Evolutionary conservation across 37 sponge, comb jelly and placozoan genomes (phyloP), one percentile per base, ranked within the genome.

Genomic region (Spongia lamella): DNA sequence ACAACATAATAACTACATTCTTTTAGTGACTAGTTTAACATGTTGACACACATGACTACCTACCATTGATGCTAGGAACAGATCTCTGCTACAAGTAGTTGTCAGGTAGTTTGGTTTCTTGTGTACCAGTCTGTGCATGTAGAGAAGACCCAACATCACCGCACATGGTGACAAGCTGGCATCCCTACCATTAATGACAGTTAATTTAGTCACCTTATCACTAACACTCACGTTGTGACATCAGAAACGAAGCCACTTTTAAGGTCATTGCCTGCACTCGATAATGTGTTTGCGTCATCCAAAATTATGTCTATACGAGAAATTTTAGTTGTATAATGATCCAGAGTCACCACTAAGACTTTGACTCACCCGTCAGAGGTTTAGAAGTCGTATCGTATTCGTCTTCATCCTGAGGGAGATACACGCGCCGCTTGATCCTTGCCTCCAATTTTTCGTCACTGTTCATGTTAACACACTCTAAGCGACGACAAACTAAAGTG

Each of bases 21-120:
- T n/a, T n/a, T n/a, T n/a, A n/a, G n/a, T n/a, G n/a, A n/a, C n/a
- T n/a, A n/a, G n/a, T n/a, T n/a, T n/a, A n/a, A n/a, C n/a, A n/a
- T n/a, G n/a, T n/a, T n/a, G n/a, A n/a, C 9, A 43, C 47, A 52
- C 56, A 36, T 27, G 7, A 36, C 29, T 39, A 63, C 14, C 33
- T 56, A 89, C 89, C 90, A 90, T 71, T 56, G 85, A 56, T 32
- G 77, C 50, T 15, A 90, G 81, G 57, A 90, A 90, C 50, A 84
- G 66, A 25, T 90, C 82, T 52, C 59, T 68, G 20, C 81, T 58
- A 16, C 81, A 59, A n/a, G 81, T 15, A 25, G 68, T 32, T 11
- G 58, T 63, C 25, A 84, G 31, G 59, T 75, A 90, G 58, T 35
- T 3, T 0, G 81, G 81, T 52, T 90, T 90, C 16, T 49, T 52